phyloP scores from a whole-genome alignment of 2,888 invertebrate species.

The Steromphala cineraria region DNA sequence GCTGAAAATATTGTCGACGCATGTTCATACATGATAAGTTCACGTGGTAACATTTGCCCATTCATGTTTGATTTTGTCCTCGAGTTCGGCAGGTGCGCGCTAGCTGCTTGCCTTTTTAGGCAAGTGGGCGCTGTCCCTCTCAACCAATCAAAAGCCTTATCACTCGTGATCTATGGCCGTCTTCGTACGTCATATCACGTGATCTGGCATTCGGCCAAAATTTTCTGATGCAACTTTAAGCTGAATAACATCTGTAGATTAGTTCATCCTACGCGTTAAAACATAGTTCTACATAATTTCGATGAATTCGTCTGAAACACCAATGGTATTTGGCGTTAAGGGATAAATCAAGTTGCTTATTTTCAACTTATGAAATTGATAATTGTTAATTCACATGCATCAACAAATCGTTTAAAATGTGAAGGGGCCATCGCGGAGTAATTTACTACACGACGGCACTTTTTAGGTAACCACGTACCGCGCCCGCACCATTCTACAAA shows the following conservation, averaged over 20 bases:
- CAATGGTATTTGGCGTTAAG: too few relatives aligned
- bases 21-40: too few relatives aligned
- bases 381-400: too few relatives aligned
- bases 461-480: background rate
- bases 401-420: too few relatives aligned
- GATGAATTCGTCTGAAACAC: too few relatives aligned
- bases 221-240: slow-evolving; percentile 50
- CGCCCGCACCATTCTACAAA: slow-evolving; percentile 1
- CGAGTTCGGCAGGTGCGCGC: background rate
- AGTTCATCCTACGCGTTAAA: background rate
- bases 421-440: background rate
- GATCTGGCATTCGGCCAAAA: slow-evolving; percentile 40
- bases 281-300: background rate
- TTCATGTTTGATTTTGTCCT: background rate
- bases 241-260: background rate
- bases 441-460: background rate
- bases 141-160: background rate
- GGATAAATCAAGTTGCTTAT: too few relatives aligned
- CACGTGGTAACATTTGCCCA: background rate
- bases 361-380: too few relatives aligned
- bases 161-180: background rate
- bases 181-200: background rate
- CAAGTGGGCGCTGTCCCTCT: background rate
- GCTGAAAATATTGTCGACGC: too few relatives aligned
- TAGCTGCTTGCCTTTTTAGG: background rate